These are phyloP conservation scores for Pangasius mekongensis DNA, from an alignment of 2,797 vertebrate genomes.

Conservation along the genomic window DNA sequence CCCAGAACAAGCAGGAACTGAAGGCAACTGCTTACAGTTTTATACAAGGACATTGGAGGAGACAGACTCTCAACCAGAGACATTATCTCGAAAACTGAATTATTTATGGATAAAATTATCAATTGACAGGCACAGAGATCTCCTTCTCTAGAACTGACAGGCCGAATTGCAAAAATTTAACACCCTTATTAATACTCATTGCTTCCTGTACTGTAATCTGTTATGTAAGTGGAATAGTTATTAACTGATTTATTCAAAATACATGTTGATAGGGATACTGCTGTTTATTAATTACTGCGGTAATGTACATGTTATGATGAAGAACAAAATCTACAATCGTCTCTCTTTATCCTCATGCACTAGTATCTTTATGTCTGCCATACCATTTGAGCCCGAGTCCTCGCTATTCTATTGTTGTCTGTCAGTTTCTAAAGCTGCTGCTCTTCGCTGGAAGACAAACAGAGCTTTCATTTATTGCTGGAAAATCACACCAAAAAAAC, in stretches of 20 bases:
- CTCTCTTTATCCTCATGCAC: background rate
- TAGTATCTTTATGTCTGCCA: background rate
- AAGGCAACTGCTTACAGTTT: background rate
- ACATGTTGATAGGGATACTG: background rate
- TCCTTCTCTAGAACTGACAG: background rate
- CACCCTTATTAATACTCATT: background rate
- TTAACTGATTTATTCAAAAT: background rate
- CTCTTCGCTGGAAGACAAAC: constrained; percentile 35
- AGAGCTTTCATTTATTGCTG: constrained; percentile 39
- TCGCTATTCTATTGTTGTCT: constrained; percentile 7
- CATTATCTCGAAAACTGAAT: background rate
- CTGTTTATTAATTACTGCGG: background rate
- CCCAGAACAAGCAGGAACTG: background rate
- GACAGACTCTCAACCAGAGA: background rate
- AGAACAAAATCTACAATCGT: background rate
- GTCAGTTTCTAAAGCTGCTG: background rate
- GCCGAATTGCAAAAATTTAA: background rate
- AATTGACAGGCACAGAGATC: background rate
- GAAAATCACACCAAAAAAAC: constrained; percentile 7
- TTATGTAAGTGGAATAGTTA: background rate
- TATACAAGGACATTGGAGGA: background rate
- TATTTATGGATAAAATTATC: background rate
- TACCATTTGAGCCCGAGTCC: constrained; percentile 5
- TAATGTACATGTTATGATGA: background rate
- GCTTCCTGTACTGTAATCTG: no score